These are phyloP conservation scores for Phoenicopterus ruber DNA, from an alignment of 2,113 vertebrate species.

Conservation along the genomic window DNA sequence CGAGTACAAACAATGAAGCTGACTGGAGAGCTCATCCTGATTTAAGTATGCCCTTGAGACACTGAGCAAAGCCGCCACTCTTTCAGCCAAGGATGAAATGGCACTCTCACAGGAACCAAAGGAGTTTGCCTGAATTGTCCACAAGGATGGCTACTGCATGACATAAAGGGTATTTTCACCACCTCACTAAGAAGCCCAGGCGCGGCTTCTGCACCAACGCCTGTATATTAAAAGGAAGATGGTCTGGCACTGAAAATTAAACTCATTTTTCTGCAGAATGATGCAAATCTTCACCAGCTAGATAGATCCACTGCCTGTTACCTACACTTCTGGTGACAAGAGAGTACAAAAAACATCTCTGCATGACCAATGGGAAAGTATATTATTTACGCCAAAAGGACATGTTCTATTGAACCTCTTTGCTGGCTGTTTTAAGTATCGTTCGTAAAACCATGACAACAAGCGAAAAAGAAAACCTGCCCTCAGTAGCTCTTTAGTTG, in stretches of 20 bases:
- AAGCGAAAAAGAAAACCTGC: neutral
- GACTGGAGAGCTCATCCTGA: neutral
- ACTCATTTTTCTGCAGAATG: neutral
- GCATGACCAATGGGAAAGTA: neutral
- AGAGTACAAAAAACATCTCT: neutral
- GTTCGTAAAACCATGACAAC: neutral
- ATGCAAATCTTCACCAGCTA: neutral
- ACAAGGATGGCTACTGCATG: neutral
- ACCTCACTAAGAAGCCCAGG: neutral
- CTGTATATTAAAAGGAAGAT: neutral
- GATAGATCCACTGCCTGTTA: neutral
- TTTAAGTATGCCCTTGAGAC: slow-evolving; percentile 42
- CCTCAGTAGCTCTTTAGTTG: neutral
- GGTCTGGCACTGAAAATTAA: neutral
- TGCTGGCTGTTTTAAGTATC: neutral
- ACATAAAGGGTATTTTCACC: neutral
- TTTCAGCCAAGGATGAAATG: neutral
- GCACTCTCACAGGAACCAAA: neutral
- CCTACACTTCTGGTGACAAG: neutral
- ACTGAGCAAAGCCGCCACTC: neutral
- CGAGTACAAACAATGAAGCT: neutral
- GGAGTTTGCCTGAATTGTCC: neutral
- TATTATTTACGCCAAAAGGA: neutral
- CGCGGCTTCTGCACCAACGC: neutral
- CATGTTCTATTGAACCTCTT: neutral